Percentiles rank a stretch among this genome's conserved stretches.
phyloP scores from a whole-genome alignment of 2,797 vertebrate genomes.

The Fistularia tabacaria region DNA sequence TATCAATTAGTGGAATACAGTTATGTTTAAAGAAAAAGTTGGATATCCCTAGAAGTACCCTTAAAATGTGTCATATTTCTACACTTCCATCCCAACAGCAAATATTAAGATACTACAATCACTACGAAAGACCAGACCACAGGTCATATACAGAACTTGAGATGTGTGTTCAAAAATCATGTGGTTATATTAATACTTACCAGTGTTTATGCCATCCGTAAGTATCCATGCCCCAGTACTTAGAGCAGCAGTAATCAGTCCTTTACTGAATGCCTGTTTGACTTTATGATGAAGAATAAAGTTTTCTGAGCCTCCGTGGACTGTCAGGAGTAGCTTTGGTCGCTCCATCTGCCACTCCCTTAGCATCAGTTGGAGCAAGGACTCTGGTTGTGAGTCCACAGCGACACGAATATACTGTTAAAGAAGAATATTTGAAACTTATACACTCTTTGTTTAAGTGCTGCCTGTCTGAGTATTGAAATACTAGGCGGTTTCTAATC shows the following conservation, averaged over 20 bases:
- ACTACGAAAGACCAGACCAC: no score
- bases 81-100: no score
- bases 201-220: constrained; percentile 91
- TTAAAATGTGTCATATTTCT: no score
- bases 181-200: constrained; percentile 53
- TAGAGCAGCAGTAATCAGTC: constrained; percentile 87
- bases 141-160: no score
- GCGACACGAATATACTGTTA: constrained; percentile 88
- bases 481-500: no score
- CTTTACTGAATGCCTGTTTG: constrained; percentile 86
- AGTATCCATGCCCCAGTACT: constrained; percentile 95
- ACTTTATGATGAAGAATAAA: constrained; percentile 85
- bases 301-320: constrained; percentile 90
- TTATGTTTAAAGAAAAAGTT: no score
- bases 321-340: constrained; percentile 90
- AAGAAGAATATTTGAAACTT: constrained; percentile 23
- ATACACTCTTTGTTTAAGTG: background rate
- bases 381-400: constrained; percentile 84
- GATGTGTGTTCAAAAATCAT: background rate
- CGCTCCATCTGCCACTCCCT: constrained; percentile 95
- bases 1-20: no score
- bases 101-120: no score
- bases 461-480: background rate
- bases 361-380: constrained; percentile 87
- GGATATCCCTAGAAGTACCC: no score